These are phyloP conservation scores for Ctenoplectra terminalis DNA, from an alignment of 1,140 invertebrate species.

Conservation along the genomic window DNA sequence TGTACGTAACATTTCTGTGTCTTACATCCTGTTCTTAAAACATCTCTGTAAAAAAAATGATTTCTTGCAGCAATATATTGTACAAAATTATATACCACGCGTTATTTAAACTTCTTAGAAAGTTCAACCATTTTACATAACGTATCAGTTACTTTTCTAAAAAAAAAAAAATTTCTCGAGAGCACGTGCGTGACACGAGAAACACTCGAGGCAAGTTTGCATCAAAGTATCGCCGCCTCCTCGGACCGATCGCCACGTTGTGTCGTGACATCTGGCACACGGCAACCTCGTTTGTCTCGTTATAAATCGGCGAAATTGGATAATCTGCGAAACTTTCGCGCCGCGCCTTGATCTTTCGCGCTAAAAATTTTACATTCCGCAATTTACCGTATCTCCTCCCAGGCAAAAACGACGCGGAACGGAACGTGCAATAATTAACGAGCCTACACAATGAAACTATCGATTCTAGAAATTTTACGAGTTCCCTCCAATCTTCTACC, in stretches of 20 bases:
- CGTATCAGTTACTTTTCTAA: no score
- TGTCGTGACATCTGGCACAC: constrained; percentile 78
- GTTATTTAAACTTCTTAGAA: not conserved
- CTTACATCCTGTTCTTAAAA: no score
- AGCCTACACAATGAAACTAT: not conserved
- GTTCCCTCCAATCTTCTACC: not conserved
- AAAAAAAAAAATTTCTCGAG: not conserved
- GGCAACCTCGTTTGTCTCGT: constrained; percentile 77
- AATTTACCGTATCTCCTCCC: constrained; percentile 11
- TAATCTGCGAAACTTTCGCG: constrained; percentile 70
- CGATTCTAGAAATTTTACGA: not conserved
- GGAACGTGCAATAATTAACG: constrained; percentile 14
- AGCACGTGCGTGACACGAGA: constrained; percentile 69
- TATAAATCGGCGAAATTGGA: constrained; percentile 78
- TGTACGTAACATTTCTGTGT: no score
- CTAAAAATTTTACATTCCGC: constrained; percentile 29
- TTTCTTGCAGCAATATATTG: no score
- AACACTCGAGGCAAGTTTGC: constrained; percentile 65
- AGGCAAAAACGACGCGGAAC: constrained; percentile 2
- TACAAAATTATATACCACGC: no score
- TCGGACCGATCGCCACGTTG: constrained; percentile 68
- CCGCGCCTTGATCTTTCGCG: constrained; percentile 44
- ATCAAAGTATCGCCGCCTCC: constrained; percentile 69
- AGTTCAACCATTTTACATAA: not conserved
- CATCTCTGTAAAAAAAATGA: no score